phyloP scores from a whole-genome alignment of 1,140 invertebrate species.

The Spodoptera litura region DNA sequence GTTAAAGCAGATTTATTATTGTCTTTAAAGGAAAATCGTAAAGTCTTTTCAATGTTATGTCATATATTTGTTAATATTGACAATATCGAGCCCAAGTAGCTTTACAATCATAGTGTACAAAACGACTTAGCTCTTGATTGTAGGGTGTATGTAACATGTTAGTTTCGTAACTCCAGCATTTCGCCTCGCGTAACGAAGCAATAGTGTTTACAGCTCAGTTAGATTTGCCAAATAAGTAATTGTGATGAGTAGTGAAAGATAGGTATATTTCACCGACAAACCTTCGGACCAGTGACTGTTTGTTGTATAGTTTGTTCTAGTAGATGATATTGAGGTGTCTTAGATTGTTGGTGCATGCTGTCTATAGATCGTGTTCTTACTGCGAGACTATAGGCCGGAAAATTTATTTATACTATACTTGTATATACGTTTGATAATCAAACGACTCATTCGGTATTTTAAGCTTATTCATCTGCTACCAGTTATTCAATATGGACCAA shows the following conservation, averaged over 20 bases:
- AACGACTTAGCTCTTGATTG: slow-evolving; percentile 5
- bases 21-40: not conserved
- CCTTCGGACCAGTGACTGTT: slow-evolving; percentile 82
- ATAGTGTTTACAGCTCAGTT: slow-evolving; percentile 66
- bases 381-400: slow-evolving; percentile 58
- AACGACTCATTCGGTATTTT: slow-evolving; percentile 34
- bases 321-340: slow-evolving; percentile 76
- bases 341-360: slow-evolving; percentile 82
- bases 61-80: too few relatives aligned
- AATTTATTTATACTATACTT: slow-evolving; percentile 37
- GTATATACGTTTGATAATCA: slow-evolving; percentile 21
- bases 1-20: slow-evolving; percentile 1
- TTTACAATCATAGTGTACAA: not conserved
- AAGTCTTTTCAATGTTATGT: not conserved
- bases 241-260: slow-evolving; percentile 79
- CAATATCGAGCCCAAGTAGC: too few relatives aligned
- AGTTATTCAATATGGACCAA: slow-evolving; percentile 58
- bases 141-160: slow-evolving; percentile 8
- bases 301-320: slow-evolving; percentile 79
- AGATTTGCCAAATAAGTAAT: slow-evolving; percentile 80
- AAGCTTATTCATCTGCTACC: slow-evolving; percentile 33
- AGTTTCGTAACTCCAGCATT: slow-evolving; percentile 41
- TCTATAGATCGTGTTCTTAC: slow-evolving; percentile 65
- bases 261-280: slow-evolving; percentile 67
- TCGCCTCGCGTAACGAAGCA: slow-evolving; percentile 39